Evolutionary conservation across 1,140 invertebrate genomes (phyloP).

Genomic region (Aricia agestis): DNA sequence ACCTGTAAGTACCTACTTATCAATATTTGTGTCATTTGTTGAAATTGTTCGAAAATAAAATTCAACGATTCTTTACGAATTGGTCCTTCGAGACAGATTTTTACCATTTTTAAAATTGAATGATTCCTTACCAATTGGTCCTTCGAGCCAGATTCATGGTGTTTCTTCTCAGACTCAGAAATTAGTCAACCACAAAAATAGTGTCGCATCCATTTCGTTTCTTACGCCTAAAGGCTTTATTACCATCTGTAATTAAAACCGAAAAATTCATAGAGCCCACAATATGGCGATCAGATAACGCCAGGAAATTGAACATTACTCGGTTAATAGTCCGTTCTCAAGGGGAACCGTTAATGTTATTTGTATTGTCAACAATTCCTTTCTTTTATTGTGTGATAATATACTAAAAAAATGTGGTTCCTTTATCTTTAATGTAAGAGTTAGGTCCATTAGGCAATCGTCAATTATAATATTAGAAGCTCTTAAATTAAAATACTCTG

Average conservation of each 20-base stretch:
- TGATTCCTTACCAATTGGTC: too few relatives aligned
- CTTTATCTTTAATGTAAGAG: background rate
- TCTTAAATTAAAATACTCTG: too few relatives aligned
- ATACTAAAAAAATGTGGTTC: background rate
- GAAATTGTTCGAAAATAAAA: too few relatives aligned
- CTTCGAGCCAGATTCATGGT: too few relatives aligned
- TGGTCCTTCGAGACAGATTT: too few relatives aligned
- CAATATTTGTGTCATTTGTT: too few relatives aligned
- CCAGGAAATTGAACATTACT: slow-evolving; percentile 19
- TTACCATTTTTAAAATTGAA: too few relatives aligned
- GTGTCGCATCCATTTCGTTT: slow-evolving; percentile 2
- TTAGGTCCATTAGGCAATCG: background rate
- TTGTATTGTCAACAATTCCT: slow-evolving; percentile 10
- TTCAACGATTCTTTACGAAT: too few relatives aligned
- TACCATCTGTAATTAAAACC: slow-evolving; percentile 26
- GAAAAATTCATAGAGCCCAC: slow-evolving; percentile 24
- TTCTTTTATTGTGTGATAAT: background rate
- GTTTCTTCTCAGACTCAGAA: too few relatives aligned
- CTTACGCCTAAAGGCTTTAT: slow-evolving; percentile 17
- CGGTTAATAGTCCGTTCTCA: slow-evolving; percentile 11
- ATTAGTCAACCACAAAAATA: background rate
- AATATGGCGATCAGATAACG: slow-evolving; percentile 12
- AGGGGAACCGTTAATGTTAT: background rate
- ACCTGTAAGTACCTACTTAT: too few relatives aligned
- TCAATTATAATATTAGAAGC: too few relatives aligned